Conservation (phyloP, 2,797 vertebrate genomes). For the Gallinago stenura region DNA sequence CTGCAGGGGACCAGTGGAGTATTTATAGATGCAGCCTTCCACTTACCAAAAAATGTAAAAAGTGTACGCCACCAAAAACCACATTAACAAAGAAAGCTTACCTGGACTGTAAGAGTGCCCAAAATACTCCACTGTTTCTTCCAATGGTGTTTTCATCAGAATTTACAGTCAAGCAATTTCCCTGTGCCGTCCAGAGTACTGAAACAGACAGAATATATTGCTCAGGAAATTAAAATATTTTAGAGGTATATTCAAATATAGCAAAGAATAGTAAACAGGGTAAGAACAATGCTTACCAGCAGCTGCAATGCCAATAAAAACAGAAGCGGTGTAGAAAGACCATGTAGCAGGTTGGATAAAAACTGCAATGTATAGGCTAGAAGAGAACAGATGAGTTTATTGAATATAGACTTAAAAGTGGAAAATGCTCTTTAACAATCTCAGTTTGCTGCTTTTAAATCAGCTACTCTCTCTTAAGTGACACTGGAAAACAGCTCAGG, state of each 20-base stretch:
- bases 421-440: background rate
- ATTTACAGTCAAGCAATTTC: constrained; percentile 93
- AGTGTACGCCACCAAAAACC: background rate
- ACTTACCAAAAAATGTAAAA: background rate
- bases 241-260: background rate
- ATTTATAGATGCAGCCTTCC: background rate
- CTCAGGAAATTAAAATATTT: background rate
- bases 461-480: background rate
- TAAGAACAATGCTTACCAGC: constrained; percentile 83
- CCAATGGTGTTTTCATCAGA: constrained; percentile 92
- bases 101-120: constrained; percentile 97
- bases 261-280: background rate
- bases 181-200: constrained; percentile 98
- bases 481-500: background rate
- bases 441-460: background rate
- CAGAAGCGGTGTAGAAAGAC: constrained; percentile 95
- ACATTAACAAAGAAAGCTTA: constrained; percentile 57
- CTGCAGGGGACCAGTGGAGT: background rate
- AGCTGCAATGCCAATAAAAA: constrained; percentile 92
- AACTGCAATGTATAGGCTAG: constrained; percentile 93
- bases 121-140: constrained; percentile 96
- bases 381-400: constrained; percentile 71
- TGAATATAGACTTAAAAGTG: constrained; percentile 17
- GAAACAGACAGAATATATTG: constrained; percentile 13
- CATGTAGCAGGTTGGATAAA: constrained; percentile 94